These are phyloP conservation scores for Thryonomys swinderianus DNA, from an alignment of 2,113 vertebrate species.

Conservation along the genomic window DNA sequence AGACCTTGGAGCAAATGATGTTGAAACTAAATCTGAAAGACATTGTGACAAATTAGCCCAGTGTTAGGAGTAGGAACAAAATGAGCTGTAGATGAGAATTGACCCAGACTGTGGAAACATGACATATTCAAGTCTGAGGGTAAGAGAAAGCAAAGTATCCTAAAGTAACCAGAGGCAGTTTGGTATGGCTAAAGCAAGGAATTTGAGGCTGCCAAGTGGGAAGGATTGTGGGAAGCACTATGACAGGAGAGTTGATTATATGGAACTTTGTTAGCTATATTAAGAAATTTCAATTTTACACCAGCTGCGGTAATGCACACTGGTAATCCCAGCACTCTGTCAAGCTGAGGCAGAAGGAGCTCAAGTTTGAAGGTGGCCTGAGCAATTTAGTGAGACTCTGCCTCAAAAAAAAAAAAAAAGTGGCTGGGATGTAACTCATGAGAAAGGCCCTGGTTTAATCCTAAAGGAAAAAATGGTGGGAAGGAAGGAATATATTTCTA, in stretches of 20 bases:
- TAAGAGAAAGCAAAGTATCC: neutral
- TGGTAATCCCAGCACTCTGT: neutral
- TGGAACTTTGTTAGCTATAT: neutral
- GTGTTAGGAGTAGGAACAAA: neutral
- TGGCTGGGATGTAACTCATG: neutral
- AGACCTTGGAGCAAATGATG: neutral
- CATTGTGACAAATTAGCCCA: neutral
- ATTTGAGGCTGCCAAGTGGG: neutral
- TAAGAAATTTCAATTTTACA: neutral
- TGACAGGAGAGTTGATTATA: neutral
- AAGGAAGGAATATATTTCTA: neutral
- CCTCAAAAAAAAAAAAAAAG: neutral
- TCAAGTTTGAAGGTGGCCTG: neutral
- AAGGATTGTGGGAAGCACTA: neutral
- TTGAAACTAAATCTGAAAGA: neutral
- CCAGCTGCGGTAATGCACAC: neutral
- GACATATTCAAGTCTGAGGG: neutral
- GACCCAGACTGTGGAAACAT: neutral
- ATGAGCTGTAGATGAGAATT: neutral
- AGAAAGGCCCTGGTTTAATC: neutral
- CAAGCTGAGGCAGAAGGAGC: neutral
- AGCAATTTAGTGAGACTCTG: neutral
- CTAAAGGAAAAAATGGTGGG: neutral
- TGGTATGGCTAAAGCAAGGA: neutral
- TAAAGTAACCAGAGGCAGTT: neutral